A percentile compares a stretch with the other conserved stretches of the same genome.
Conservation (phyloP, 23 tunicate genomes). For the Styela clava region DNA sequence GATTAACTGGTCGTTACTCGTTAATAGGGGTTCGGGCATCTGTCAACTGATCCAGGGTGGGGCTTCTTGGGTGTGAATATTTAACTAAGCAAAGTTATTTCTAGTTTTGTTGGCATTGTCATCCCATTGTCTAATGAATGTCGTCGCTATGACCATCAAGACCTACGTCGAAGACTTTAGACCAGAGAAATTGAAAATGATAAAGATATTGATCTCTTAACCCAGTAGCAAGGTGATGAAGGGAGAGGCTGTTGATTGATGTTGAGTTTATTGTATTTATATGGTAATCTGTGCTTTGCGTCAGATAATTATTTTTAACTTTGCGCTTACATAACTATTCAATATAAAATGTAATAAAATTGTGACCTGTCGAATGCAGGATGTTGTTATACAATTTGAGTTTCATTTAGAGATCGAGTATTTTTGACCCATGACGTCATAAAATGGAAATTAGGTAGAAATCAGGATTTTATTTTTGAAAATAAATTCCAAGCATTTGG, state of each 20-base stretch:
- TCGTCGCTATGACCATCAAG: background rate
- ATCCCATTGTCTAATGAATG: background rate
- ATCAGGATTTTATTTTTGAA: no score
- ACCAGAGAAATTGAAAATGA: background rate
- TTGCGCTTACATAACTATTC: no score
- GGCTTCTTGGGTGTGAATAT: background rate
- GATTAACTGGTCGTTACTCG: no score
- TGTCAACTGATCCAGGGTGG: background rate
- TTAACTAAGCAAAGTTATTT: background rate
- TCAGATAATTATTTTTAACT: no score
- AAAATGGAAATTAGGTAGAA: background rate
- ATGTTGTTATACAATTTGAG: no score
- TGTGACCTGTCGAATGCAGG: no score
- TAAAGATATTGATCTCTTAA: background rate
- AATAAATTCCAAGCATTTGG: no score
- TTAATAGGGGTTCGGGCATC: background rate
- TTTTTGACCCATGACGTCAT: background rate
- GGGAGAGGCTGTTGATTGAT: background rate
- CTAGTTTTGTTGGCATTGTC: background rate
- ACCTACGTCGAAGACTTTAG: background rate
- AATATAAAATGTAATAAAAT: no score
- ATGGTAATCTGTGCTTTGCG: no score
- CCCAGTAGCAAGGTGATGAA: no score
- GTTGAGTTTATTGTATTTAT: no score
- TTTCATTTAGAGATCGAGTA: background rate